Base-by-base conservation (phyloP, 1,140 invertebrate species). In the Contarinia nasturtii region DNA sequence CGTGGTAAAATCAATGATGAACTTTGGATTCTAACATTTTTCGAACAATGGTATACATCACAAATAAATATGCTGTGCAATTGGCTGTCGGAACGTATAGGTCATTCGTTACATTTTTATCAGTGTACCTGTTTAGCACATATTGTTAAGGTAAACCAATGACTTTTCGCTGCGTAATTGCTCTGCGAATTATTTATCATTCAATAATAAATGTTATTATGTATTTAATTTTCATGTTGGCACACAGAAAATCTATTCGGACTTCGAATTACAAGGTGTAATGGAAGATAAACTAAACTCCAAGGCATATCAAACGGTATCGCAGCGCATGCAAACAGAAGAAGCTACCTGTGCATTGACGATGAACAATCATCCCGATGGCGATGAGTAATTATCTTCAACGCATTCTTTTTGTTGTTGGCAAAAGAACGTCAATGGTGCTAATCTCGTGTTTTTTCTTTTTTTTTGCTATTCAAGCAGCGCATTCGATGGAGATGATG, bases 161-260 rank as follows among this genome's bases (percentile, higher is more conserved):
- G n/a, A n/a, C n/a, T n/a, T n/a, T n/a, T n/a, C n/a, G n/a, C n/a
- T n/a, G n/a, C n/a, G n/a, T n/a, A n/a, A n/a, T n/a, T n/a, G n/a
- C n/a, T n/a, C n/a, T n/a, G n/a, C n/a, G n/a, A n/a, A 55, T 33
- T 21, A 38, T 38, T 17, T n/a, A 38, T 37, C 33, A 36, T 12
- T 45, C 17, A 36, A 33, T 45, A n/a, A 15, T 27, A 17, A n/a
- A 22, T 21, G 21, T 7, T 4, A 33, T 12, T 19, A 33, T 45
- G 7, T 11, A 3, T 43, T 42, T 17, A n/a, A n/a, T n/a, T n/a
- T n/a, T n/a, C n/a, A n/a, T n/a, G 51, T 70, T 74, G 42, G n/a
- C n/a, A n/a, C n/a, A n/a, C 64, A 97, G 86, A 99, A 98, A 86
- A 80, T 97, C 58, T 97, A 95, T 68, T 90, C 90, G 18, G 94